Evolutionary conservation across 2,113 vertebrate genomes (phyloP).

Genomic region (Callopanchax toddi): DNA sequence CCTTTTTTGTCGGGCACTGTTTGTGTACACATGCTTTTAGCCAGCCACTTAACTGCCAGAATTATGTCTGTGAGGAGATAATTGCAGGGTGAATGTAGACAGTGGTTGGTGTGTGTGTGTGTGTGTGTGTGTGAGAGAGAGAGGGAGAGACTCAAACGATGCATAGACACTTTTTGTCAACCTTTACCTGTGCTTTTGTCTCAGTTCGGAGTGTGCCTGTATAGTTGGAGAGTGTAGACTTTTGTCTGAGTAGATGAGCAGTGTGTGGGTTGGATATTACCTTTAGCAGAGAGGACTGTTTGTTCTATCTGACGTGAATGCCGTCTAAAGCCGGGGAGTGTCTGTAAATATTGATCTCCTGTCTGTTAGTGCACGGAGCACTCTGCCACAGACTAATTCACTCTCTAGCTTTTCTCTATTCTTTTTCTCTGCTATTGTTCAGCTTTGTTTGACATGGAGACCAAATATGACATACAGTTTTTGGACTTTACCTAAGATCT

Average conservation of each 20-base stretch:
- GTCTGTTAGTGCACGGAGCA: slow-evolving; percentile 59
- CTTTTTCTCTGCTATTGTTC: slow-evolving; percentile 49
- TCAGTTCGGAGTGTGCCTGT: slow-evolving; percentile 47
- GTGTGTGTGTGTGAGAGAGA: slow-evolving; percentile 36
- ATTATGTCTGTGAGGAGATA: slow-evolving; percentile 78
- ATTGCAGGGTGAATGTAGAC: slow-evolving; percentile 76
- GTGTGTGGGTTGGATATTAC: slow-evolving; percentile 64
- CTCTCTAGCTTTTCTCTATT: slow-evolving; percentile 41
- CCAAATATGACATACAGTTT: slow-evolving; percentile 42
- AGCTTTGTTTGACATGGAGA: slow-evolving; percentile 54
- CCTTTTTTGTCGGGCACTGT: slow-evolving; percentile 65
- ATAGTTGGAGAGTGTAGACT: slow-evolving; percentile 14
- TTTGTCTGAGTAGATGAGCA: slow-evolving; percentile 34
- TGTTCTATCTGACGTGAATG: slow-evolving; percentile 73
- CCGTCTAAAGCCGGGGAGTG: slow-evolving; percentile 69
- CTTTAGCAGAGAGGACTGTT: slow-evolving; percentile 56
- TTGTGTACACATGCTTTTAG: slow-evolving; percentile 84
- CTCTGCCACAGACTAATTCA: slow-evolving; percentile 60
- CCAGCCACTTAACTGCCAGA: slow-evolving; percentile 78
- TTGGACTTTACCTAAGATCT: not conserved
- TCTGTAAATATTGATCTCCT: slow-evolving; percentile 78
- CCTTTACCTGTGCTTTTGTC: slow-evolving; percentile 73
- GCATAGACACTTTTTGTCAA: slow-evolving; percentile 77
- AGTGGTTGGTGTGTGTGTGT: slow-evolving; percentile 48
- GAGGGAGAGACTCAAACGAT: slow-evolving; percentile 66